phyloP scores from a whole-genome alignment of 2,888 invertebrate genomes.

The Actias luna region DNA sequence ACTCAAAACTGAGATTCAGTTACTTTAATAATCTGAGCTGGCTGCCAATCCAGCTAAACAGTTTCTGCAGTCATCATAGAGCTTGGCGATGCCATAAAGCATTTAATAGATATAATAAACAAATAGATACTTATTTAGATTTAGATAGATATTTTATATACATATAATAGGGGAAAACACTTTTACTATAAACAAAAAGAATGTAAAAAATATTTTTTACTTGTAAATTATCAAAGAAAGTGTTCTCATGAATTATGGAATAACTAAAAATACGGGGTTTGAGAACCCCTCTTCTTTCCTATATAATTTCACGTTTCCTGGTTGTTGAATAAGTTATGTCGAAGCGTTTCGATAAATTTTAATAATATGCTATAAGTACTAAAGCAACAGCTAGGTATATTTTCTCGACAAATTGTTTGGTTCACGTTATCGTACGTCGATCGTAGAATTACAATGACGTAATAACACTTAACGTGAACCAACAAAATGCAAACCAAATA shows the following conservation, averaged over 20 bases:
- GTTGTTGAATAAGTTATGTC: constrained; percentile 69
- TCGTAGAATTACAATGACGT: too few relatives aligned
- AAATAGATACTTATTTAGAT: too few relatives aligned
- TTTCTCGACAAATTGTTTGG: not conserved
- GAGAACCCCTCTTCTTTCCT: constrained; percentile 60
- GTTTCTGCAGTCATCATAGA: too few relatives aligned
- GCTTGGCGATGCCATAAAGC: too few relatives aligned
- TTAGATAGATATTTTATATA: not conserved
- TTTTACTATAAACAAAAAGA: not conserved
- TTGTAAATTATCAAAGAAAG: constrained; percentile 24
- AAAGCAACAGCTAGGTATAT: constrained; percentile 5
- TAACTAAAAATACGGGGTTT: constrained; percentile 26
- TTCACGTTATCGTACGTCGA: too few relatives aligned
- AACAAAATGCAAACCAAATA: too few relatives aligned
- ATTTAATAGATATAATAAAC: too few relatives aligned
- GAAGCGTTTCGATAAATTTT: constrained; percentile 60
- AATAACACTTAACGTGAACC: too few relatives aligned
- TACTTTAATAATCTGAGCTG: too few relatives aligned
- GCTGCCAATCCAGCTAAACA: too few relatives aligned
- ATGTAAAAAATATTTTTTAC: constrained; percentile 2
- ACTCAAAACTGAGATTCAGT: too few relatives aligned
- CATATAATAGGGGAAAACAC: constrained; percentile 3
- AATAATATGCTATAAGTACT: constrained; percentile 49
- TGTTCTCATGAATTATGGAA: constrained; percentile 56
- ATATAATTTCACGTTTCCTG: constrained; percentile 69